Percentiles rank a stretch among this genome's conserved stretches.
These are phyloP conservation scores for Cervus canadensis DNA, from an alignment of 2,113 vertebrate species.

Conservation along the genomic window DNA sequence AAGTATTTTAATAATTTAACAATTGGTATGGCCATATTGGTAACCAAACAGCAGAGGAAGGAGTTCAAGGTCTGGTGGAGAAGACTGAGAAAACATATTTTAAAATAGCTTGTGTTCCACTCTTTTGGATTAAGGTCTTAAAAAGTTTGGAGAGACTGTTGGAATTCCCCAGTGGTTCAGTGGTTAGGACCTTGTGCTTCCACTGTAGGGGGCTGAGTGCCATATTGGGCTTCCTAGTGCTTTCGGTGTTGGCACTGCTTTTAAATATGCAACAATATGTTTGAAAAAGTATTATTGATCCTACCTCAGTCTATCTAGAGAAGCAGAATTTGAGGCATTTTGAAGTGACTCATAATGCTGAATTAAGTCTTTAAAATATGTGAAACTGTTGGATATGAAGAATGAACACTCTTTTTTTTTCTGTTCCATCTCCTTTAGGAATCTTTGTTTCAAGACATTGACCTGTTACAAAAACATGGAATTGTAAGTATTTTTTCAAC, in stretches of 20 bases:
- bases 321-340: conserved; percentile 44
- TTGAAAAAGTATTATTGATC: neutral
- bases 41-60: neutral
- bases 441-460: conserved; percentile 97
- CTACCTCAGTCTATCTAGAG: neutral
- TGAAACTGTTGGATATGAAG: conserved; percentile 35
- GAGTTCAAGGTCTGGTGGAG: neutral
- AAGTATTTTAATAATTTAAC: conserved; percentile 26
- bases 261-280: neutral
- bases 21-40: neutral
- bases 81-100: conserved; percentile 8
- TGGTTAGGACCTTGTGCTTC: neutral
- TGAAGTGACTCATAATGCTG: neutral
- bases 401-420: neutral
- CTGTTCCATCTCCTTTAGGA: conserved; percentile 82
- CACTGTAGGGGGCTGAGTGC: neutral
- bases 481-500: conserved; percentile 89
- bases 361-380: conserved; percentile 37
- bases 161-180: neutral
- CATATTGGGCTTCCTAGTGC: neutral
- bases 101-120: conserved; percentile 10
- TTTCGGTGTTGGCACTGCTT: neutral
- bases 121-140: conserved; percentile 5
- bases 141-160: neutral
- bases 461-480: conserved; percentile 96